Evolutionary conservation across 1,140 invertebrate species (phyloP), one percentile per base, ranked within the genome.

Genomic region (Dendroctonus ponderosae): DNA sequence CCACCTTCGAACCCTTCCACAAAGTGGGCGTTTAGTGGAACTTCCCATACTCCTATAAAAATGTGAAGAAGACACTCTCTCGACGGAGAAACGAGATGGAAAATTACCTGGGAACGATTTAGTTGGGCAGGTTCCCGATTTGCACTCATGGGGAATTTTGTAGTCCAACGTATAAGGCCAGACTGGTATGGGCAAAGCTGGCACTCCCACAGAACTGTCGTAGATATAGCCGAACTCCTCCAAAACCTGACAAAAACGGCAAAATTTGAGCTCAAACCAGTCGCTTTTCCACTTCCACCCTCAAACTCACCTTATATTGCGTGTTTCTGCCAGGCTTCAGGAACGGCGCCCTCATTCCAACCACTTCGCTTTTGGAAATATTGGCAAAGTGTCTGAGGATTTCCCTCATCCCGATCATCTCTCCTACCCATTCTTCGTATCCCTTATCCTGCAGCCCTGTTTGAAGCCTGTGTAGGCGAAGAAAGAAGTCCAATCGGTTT

Each of bases 141-240:
- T 92, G 79, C 93, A 96, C 79, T 94, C 91, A 76, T 96, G 93
- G 12, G 93, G 89, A 69, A 95, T 92, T 80, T 91, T 92, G 78
- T 91, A 93, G 78, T 96, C 93, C 0, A 96, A 83, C 2, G 94
- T 96, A 79, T 96, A 96, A 0, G 94, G 94, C 94, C 94, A 97
- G 49, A 95, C 87, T n/a, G 94, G 93, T 39, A 89, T 83, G 67
- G 86, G 85, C 0, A 86, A 78, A n/a, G 91, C 90, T 2, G 93
- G 92, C 37, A 91, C 91, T 44, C 91, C 90, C 66, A 96, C 86
- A 2, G 92, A 94, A 73, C 92, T 94, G 76, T 96, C 94, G 78
- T 95, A 97, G 68, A 94, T 91, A 76, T 92, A 94, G 5, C 91
- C 91, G 78, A 94, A 95, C 77, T 96, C 93, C 82, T 93, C 90